Percentiles rank a stretch among this genome's conserved stretches.
phyloP scores from a whole-genome alignment of 2,888 invertebrate genomes.

The Mactromeris polynyma region DNA sequence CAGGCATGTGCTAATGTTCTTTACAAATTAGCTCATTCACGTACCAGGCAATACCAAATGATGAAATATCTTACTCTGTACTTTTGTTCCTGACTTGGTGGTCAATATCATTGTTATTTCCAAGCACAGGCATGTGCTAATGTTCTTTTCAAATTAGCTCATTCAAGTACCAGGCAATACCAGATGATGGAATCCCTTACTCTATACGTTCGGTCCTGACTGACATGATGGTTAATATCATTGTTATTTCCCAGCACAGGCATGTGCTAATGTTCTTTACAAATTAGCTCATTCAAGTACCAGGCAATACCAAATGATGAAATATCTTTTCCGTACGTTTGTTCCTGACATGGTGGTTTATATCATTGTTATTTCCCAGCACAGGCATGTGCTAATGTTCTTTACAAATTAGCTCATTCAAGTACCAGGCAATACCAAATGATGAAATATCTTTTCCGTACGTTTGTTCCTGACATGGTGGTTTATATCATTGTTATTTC shows the following conservation, averaged over 20 bases:
- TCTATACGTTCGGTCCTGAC: background rate
- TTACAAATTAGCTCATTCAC: background rate
- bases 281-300: background rate
- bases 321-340: background rate
- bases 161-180: background rate
- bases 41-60: background rate
- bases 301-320: background rate
- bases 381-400: background rate
- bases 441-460: background rate
- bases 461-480: background rate
- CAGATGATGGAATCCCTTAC: background rate
- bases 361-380: background rate
- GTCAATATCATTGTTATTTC: background rate
- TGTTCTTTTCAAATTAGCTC: background rate
- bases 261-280: background rate
- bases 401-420: background rate
- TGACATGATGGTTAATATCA: background rate
- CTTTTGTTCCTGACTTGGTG: background rate
- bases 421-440: background rate
- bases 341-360: background rate
- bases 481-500: background rate
- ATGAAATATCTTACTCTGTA: background rate
- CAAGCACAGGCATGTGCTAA: background rate
- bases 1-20: background rate
- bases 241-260: constrained; percentile 2